Conservation (phyloP, 2,113 vertebrate species). For the Megaceryle torquata region DNA sequence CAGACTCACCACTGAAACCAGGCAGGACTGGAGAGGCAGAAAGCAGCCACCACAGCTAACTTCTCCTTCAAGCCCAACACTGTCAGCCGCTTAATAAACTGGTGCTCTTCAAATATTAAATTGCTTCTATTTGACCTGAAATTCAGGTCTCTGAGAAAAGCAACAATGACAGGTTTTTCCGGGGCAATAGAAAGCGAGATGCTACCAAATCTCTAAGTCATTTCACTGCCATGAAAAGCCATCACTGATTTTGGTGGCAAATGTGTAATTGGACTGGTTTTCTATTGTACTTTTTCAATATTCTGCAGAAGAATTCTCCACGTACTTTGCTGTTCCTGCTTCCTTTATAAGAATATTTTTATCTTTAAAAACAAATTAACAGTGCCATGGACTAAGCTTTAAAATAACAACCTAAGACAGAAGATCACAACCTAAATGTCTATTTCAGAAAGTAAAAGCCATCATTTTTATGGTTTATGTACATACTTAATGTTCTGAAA, state of each 20-base stretch:
- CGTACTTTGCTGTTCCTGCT: background rate
- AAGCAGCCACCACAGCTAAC: background rate
- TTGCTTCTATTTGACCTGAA: conserved; percentile 15
- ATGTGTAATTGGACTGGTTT: background rate
- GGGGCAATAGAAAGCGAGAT: background rate
- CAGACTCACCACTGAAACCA: background rate
- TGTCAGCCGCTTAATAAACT: background rate
- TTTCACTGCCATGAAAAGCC: background rate
- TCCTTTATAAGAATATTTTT: background rate
- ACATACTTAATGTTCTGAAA: background rate
- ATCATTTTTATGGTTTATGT: background rate
- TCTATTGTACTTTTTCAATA: background rate
- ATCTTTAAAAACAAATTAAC: background rate
- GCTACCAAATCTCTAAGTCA: background rate
- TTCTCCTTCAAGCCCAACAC: background rate
- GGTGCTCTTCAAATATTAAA: background rate
- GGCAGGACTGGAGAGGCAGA: background rate
- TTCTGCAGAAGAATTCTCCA: background rate
- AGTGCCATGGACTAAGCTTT: background rate
- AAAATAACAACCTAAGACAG: background rate
- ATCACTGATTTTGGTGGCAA: background rate
- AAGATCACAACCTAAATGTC: background rate
- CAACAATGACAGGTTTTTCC: background rate
- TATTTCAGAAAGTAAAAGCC: background rate
- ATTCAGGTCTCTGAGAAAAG: background rate